A percentile compares a stretch with the other conserved stretches of the same genome.
Evolutionary conservation across 35 echinoderm and acorn worm genomes (phyloP).

Genomic region (Ophioderma brevispina): DNA sequence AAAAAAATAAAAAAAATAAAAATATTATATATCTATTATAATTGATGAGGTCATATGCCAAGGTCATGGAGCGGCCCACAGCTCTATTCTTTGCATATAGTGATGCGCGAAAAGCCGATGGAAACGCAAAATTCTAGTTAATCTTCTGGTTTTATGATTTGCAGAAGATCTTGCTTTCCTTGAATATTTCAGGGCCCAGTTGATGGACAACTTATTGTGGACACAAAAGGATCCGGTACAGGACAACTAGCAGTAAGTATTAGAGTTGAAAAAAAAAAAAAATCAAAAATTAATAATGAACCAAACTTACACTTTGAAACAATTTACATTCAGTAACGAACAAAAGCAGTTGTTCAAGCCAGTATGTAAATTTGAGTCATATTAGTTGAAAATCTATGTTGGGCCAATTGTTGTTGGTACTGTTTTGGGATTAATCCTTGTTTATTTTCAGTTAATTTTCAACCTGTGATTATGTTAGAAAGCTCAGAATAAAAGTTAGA

Average conservation of each 20-base stretch:
- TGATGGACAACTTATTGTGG: not conserved
- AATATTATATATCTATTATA: too few species aligned
- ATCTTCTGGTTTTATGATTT: too few species aligned
- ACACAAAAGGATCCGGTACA: not conserved
- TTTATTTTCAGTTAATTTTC: too few species aligned
- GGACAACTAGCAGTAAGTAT: not conserved
- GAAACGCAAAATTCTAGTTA: too few species aligned
- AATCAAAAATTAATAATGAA: not conserved
- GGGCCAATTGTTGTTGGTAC: not conserved
- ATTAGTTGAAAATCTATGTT: not conserved
- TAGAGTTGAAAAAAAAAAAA: not conserved
- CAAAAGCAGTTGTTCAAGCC: not conserved
- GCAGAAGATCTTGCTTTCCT: too few species aligned
- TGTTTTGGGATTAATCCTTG: not conserved
- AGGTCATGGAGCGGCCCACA: too few species aligned
- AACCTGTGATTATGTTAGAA: not conserved
- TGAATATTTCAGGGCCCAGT: not conserved
- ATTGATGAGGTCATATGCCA: too few species aligned
- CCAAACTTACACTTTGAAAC: not conserved
- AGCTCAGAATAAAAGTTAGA: too few species aligned
- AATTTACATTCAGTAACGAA: not conserved
- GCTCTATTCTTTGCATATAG: too few species aligned
- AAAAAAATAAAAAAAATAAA: too few species aligned
- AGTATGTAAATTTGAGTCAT: not conserved
- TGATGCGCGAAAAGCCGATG: too few species aligned